Evolutionary conservation across 2,113 vertebrate genomes (phyloP), one percentile per base, ranked within the genome.

Genomic region (Tylochromis polylepis): DNA sequence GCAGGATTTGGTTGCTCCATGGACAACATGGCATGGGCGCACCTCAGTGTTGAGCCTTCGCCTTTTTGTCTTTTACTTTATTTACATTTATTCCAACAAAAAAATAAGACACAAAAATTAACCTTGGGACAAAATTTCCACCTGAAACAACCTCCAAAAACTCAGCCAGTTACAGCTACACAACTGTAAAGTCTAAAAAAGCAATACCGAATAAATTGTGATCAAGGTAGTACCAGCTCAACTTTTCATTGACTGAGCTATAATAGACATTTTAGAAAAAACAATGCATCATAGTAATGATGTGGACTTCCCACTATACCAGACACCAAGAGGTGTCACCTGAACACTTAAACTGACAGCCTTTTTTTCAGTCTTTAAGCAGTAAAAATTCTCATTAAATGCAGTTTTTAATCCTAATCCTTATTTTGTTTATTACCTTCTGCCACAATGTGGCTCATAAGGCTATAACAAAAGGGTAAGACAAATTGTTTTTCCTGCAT

Each of bases 21-120:
- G 0, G 67, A 77, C 49, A 49, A 49, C 24, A 18, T 8, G 16
- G 27, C 70, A 77, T 29, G 60, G 46, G 75, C 14, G 5, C 43
- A 36, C 49, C 65, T 83, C 24, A 86, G 53, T 9, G 57, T 75
- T 70, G 51, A 84, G 41, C 46, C 60, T 18, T 5, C 2, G 2
- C 31, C 11, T 80, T 75, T 36, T 38, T 77, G 8, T 16, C 11
- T 80, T 65, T 67, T 67, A 67, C 62, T 41, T 85, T 60, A 77
- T n/a, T 67, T 83, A 49, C 20, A 70, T 78, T 65, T 57, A 84
- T 18, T 81, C 22, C 58, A 4, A 67, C 89, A 89, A 88, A 83
- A 78, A 91, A 81, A 65, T 85, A 51, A 83, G 29, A 81, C 56
- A n/a, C 49, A 85, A 34, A 78, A 87, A 91, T 89, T 87, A 82